Conservation (phyloP, 2,888 invertebrate species). For the Melanchra persicariae region DNA sequence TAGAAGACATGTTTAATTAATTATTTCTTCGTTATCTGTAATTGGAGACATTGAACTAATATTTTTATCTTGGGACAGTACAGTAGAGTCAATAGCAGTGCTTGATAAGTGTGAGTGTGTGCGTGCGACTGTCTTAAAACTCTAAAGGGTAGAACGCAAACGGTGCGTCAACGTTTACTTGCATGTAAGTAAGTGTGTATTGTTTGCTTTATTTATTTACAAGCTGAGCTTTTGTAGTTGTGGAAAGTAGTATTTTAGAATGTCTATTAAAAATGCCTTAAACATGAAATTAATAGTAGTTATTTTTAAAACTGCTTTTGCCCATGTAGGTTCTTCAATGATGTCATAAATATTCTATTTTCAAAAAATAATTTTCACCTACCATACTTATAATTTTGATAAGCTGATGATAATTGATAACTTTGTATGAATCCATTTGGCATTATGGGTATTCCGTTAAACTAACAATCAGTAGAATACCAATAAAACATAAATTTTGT, state of each 20-base stretch:
- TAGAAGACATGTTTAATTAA: slow-evolving; percentile 37
- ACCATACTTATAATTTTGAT: too few species aligned
- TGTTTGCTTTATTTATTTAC: background rate
- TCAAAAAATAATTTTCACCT: too few species aligned
- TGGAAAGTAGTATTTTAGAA: background rate
- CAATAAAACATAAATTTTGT: too few species aligned
- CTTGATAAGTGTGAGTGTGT: slow-evolving; percentile 3
- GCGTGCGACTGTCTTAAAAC: background rate
- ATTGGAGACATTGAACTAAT: slow-evolving; percentile 40
- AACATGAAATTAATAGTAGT: background rate
- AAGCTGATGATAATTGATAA: too few species aligned
- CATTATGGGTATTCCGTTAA: too few species aligned
- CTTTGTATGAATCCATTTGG: too few species aligned
- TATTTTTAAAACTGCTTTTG: too few species aligned
- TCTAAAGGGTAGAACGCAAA: background rate
- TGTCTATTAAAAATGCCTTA: background rate
- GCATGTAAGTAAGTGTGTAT: background rate
- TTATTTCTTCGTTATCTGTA: slow-evolving; percentile 36
- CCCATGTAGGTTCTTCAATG: too few species aligned
- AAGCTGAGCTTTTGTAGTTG: background rate
- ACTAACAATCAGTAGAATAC: too few species aligned
- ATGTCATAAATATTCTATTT: too few species aligned
- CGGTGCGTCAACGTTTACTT: background rate
- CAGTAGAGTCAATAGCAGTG: slow-evolving; percentile 9
- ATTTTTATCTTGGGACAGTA: slow-evolving; percentile 26